Evolutionary conservation across 2,888 invertebrate genomes (phyloP).

Genomic region (Stictocephala bisonia): DNA sequence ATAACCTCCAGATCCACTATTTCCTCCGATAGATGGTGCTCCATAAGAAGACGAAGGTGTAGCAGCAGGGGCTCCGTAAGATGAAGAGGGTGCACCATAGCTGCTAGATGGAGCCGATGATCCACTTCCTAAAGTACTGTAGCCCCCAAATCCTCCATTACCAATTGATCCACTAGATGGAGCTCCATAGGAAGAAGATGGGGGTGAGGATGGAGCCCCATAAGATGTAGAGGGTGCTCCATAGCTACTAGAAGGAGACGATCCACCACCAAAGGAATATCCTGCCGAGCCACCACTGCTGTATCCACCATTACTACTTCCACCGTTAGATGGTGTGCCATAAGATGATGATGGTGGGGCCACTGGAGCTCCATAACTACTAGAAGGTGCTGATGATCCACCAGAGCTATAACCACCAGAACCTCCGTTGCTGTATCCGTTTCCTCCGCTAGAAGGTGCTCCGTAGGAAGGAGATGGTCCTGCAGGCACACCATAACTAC

Average conservation of each 20-base stretch:
- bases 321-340: constrained; percentile 52
- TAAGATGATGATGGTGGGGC: constrained; percentile 46
- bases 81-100: constrained; percentile 52
- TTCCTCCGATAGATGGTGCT: constrained; percentile 17
- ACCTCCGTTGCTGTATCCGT: constrained; percentile 46
- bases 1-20: constrained; percentile 15
- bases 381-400: constrained; percentile 30
- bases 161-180: constrained; percentile 50
- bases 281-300: constrained; percentile 48
- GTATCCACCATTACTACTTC: constrained; percentile 52
- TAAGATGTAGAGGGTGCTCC: constrained; percentile 45
- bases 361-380: constrained; percentile 50
- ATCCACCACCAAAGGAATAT: constrained; percentile 52
- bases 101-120: constrained; percentile 35
- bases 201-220: constrained; percentile 28
- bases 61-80: constrained; percentile 53
- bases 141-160: constrained; percentile 51
- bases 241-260: constrained; percentile 48
- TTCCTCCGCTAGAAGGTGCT: constrained; percentile 50
- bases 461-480: constrained; percentile 56
- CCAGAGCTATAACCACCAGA: constrained; percentile 48
- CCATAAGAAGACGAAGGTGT: constrained; percentile 43
- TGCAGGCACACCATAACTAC: constrained; percentile 56
- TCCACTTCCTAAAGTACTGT: not conserved
- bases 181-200: constrained; percentile 53